These are phyloP conservation scores for Caenorhabditis sp. DNA, from an alignment of 2,888 invertebrate genomes.

Conservation along the genomic window DNA sequence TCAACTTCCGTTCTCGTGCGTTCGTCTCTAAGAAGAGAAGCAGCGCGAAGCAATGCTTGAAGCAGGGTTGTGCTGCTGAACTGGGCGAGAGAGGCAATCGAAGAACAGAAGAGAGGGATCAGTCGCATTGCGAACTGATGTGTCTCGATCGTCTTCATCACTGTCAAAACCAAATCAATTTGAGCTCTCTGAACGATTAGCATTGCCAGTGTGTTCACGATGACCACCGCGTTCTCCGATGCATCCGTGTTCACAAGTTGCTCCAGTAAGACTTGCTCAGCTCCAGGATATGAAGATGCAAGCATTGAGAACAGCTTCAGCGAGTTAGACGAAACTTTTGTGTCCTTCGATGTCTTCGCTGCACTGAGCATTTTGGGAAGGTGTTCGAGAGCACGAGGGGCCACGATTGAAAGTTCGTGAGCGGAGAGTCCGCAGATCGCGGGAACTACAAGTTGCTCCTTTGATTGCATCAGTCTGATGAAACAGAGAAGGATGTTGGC, in stretches of 20 bases:
- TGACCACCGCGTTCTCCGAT: conserved; percentile 67
- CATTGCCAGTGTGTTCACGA: conserved; percentile 77
- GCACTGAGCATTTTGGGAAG: conserved; percentile 50
- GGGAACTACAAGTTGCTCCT: conserved; percentile 63
- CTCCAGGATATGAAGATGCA: conserved; percentile 52
- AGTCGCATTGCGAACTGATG: conserved; percentile 70
- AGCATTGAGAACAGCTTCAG: conserved; percentile 64
- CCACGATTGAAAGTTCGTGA: conserved; percentile 64
- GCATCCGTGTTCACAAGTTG: conserved; percentile 57
- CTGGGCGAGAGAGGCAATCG: conserved; percentile 58
- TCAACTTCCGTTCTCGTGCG: conserved; percentile 76
- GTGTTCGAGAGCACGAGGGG: conserved; percentile 74
- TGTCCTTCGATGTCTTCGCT: conserved; percentile 29
- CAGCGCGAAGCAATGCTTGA: conserved; percentile 62
- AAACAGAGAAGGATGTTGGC: conserved; percentile 76
- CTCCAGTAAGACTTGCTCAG: conserved; percentile 64
- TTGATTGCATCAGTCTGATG: conserved; percentile 71
- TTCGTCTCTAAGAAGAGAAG: conserved; percentile 63
- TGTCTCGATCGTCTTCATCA: conserved; percentile 63
- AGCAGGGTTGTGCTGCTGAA: conserved; percentile 62
- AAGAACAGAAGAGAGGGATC: conserved; percentile 75
- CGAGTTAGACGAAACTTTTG: conserved; percentile 37
- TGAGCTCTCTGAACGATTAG: conserved; percentile 78
- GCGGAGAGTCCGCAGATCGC: conserved; percentile 62
- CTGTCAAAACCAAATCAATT: conserved; percentile 69